Evolutionary conservation across 23 tunicate species (phyloP).

Genomic region (Oikopleura dioica): DNA sequence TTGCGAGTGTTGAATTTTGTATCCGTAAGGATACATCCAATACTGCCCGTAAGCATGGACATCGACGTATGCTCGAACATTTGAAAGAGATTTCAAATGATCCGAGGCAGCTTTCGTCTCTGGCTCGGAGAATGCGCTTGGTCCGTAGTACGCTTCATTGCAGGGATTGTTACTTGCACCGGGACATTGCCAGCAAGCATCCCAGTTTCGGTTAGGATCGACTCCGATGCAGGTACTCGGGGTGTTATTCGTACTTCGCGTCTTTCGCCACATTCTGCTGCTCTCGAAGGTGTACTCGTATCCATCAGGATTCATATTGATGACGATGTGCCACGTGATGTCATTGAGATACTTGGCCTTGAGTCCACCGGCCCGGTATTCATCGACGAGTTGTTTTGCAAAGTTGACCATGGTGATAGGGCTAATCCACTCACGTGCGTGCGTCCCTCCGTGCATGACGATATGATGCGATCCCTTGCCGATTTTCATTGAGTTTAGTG

Average conservation of each 20-base stretch:
- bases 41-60: conserved; percentile 6
- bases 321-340: conserved; percentile 5
- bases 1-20: background rate
- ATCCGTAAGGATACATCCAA: conserved; percentile 12
- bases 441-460: conserved; percentile 78
- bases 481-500: conserved; percentile 33
- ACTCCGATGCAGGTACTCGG: conserved; percentile 38
- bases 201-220: conserved; percentile 89
- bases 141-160: conserved; percentile 1
- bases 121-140: background rate
- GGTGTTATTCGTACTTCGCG: conserved; percentile 23
- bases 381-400: background rate
- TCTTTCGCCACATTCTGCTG: conserved; percentile 80
- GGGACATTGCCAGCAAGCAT: conserved; percentile 36
- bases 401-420: conserved; percentile 20
- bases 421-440: conserved; percentile 95
- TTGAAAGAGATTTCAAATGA: background rate
- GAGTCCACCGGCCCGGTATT: background rate
- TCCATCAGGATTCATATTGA: conserved; percentile 53
- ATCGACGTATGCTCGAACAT: background rate
- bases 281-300: conserved; percentile 34
- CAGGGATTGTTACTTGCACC: conserved; percentile 55
- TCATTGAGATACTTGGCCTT: background rate
- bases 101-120: background rate
- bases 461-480: conserved; percentile 11